These are phyloP conservation scores for Venustaconcha ellipsiformis DNA, from an alignment of 1,140 invertebrate genomes.

Conservation along the genomic window DNA sequence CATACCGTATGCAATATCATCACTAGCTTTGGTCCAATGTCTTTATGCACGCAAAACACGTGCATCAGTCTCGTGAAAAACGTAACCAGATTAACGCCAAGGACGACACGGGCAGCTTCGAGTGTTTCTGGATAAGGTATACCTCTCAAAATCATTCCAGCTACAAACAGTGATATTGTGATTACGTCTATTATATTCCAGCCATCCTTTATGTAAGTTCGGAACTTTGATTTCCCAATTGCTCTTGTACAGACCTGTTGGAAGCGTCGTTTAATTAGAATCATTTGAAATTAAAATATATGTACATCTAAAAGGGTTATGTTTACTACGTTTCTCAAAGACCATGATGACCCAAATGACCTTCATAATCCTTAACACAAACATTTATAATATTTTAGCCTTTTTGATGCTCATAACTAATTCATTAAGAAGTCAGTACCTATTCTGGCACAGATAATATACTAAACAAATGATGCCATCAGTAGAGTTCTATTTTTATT, in stretches of 20 bases:
- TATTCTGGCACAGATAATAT: no score
- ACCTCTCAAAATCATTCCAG: slow-evolving; percentile 60
- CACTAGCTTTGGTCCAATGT: slow-evolving; percentile 71
- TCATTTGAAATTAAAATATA: no score
- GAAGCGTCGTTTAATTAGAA: background rate
- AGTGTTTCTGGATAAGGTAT: slow-evolving; percentile 48
- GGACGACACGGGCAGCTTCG: slow-evolving; percentile 56
- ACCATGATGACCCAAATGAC: no score
- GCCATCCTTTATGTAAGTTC: slow-evolving; percentile 61
- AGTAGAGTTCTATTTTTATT: no score
- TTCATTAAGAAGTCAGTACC: no score
- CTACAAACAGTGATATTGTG: slow-evolving; percentile 61
- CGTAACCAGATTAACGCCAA: slow-evolving; percentile 61
- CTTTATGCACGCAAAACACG: slow-evolving; percentile 67
- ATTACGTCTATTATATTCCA: slow-evolving; percentile 68
- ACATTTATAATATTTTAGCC: no score
- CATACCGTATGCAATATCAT: slow-evolving; percentile 71
- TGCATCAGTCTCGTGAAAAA: slow-evolving; percentile 67
- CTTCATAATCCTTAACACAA: no score
- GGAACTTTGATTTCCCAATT: slow-evolving; percentile 49
- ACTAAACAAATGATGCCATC: no score
- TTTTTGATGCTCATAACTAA: no score
- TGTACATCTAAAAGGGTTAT: no score
- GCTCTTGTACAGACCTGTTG: slow-evolving; percentile 45
- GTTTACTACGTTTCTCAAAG: no score